These are phyloP conservation scores for Temnothorax curvispinosus DNA, from an alignment of 1,140 invertebrate species.

Conservation along the genomic window DNA sequence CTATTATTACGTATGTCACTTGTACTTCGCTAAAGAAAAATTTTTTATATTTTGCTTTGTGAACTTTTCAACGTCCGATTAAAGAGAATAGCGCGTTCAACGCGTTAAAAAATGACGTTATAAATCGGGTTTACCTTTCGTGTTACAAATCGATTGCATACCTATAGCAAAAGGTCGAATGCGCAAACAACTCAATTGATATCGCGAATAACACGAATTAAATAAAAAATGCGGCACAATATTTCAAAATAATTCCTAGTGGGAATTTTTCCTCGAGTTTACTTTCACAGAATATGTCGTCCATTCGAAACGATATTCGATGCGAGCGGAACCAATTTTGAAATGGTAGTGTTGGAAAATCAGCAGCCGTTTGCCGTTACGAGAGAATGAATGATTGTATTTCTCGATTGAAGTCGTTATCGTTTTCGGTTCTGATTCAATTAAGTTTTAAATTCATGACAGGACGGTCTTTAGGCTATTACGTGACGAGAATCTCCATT, in stretches of 20 bases:
- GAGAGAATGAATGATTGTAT: neutral
- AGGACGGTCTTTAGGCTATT: neutral
- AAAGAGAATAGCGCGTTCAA: neutral
- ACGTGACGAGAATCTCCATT: slow-evolving; percentile 30
- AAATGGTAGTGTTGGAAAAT: neutral
- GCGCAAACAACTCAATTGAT: neutral
- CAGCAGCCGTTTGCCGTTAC: neutral
- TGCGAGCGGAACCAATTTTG: neutral
- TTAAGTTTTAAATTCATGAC: slow-evolving; percentile 24
- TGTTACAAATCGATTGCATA: slow-evolving; percentile 13
- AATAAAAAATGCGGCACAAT: neutral
- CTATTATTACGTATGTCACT: neutral
- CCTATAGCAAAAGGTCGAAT: neutral
- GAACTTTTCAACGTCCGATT: neutral
- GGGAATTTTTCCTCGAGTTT: slow-evolving; percentile 13
- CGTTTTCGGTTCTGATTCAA: neutral
- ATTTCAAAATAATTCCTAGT: neutral
- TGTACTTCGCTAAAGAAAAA: neutral
- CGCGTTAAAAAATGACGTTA: neutral
- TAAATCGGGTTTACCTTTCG: neutral
- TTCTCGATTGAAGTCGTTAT: neutral
- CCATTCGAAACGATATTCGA: neutral
- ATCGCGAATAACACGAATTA: slow-evolving; percentile 14
- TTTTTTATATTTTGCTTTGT: neutral
- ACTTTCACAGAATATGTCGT: neutral